Evolutionary conservation across 2,113 vertebrate genomes (phyloP).

Genomic region (Eclectus roratus): DNA sequence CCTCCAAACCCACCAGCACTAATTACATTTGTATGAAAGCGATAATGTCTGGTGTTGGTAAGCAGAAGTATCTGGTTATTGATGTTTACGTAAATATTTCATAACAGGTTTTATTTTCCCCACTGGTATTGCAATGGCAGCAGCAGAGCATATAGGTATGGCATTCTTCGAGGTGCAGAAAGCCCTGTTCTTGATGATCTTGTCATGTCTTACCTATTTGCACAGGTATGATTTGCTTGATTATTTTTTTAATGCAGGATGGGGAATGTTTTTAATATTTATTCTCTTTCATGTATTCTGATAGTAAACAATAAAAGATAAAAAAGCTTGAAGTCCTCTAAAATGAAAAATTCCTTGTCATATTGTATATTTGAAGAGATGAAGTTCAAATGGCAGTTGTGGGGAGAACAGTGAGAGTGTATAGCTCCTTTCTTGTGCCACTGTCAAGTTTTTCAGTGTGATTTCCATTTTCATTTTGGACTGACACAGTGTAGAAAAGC

Average conservation of each 20-base stretch:
- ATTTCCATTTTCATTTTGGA: background rate
- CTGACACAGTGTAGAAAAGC: background rate
- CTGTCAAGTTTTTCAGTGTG: background rate
- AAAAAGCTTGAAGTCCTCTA: background rate
- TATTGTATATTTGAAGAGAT: background rate
- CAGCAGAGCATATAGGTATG: constrained; percentile 85
- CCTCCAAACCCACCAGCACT: background rate
- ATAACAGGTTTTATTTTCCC: constrained; percentile 89
- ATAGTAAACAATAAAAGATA: background rate
- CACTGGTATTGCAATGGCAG: constrained; percentile 88
- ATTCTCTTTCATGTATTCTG: background rate
- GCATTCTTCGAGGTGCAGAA: constrained; percentile 83
- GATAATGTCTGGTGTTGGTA: background rate
- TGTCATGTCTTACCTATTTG: constrained; percentile 91
- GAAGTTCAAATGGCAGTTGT: background rate
- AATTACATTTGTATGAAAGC: background rate
- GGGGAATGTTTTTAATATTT: background rate
- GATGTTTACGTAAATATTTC: background rate
- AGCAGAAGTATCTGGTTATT: background rate
- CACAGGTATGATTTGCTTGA: constrained; percentile 80
- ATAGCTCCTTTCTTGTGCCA: background rate
- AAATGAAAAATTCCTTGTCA: background rate
- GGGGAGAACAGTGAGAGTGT: background rate
- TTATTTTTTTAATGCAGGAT: background rate
- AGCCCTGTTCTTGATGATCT: constrained; percentile 89